These are phyloP conservation scores for Melanotus villosus DNA, from an alignment of 2,888 invertebrate species.

Conservation along the genomic window DNA sequence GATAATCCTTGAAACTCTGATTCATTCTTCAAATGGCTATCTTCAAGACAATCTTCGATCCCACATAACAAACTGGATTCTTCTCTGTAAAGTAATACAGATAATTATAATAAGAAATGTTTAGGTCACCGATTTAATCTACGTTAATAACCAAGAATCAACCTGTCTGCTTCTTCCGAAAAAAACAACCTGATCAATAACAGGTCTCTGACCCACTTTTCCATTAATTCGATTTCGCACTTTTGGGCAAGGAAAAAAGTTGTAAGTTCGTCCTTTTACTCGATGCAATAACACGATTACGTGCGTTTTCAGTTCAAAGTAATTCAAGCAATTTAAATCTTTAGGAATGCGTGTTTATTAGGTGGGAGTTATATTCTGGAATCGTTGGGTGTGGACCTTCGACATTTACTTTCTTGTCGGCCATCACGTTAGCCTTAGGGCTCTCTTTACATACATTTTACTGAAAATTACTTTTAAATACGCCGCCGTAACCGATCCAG, in stretches of 20 bases:
- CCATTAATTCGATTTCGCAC: neutral
- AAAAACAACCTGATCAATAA: conserved; percentile 8
- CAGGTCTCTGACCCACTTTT: conserved; percentile 1
- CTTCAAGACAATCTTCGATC: no score
- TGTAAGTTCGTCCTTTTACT: neutral
- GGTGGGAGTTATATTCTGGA: conserved; percentile 2
- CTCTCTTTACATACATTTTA: neutral
- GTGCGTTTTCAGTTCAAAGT: neutral
- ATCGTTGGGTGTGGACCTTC: conserved; percentile 1
- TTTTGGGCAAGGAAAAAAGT: neutral
- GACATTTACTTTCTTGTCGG: neutral
- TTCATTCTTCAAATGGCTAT: no score
- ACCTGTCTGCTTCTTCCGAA: neutral
- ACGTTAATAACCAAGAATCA: neutral
- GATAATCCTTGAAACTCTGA: no score
- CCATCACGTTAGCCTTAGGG: neutral
- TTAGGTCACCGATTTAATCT: conserved; percentile 13
- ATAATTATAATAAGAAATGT: neutral
- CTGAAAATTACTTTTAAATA: conserved; percentile 2
- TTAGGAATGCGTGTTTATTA: conserved; percentile 30
- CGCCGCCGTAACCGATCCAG: neutral
- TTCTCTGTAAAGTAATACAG: no score
- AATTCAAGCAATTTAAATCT: neutral
- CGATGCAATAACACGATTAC: conserved; percentile 7
- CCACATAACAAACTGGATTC: no score